Evolutionary conservation across 2,797 vertebrate species (phyloP), one percentile per base, ranked within the genome.

Genomic region (Delichon dasypus): DNA sequence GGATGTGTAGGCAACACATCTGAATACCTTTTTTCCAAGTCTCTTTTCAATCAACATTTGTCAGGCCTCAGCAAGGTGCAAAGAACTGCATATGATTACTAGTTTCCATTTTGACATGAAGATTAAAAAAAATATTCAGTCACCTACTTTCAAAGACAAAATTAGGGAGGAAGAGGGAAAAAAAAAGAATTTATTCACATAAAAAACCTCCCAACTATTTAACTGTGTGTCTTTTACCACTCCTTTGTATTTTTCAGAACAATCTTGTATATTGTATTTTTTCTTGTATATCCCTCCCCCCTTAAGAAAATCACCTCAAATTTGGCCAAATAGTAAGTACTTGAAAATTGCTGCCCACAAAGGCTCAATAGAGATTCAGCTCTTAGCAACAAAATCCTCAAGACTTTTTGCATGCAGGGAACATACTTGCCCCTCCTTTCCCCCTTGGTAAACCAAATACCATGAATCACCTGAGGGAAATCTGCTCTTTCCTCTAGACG

Each of bases 221-320:
- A 60, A 55, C 14, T 74, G 9, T 51, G 11, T 60, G 25, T 25
- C n/a, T 64, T 81, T 72, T 72, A 68, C 26, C 8, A 84, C 5
- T 44, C 15, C 14, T 75, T 67, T 55, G 11, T 62, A 50, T 58
- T 87, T 74, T 91, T 55, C 15, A 53, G 26, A 55, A 58, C 3
- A 38, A 38, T 38, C 38, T 38, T 38, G 5, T 38, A 38, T 38
- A 38, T 38, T n/a, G n/a, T n/a, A n/a, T n/a, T n/a, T n/a, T n/a
- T n/a, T n/a, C 10, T 29, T 42, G 0, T 16, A 40, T 18, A 7
- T 42, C 42, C 22, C 55, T 60, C 29, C 2, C 3, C 6, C 1
- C 57, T 34, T 32, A 60, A 75, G 47, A 82, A 93, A 91, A 72
- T 58, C 40, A 65, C 23, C 23, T 75, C 42, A 76, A 45, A 53